Percentiles rank a stretch among this genome's conserved stretches.
Conservation (phyloP, 1,140 invertebrate species). For the Phymorhynchus buccinoides region DNA sequence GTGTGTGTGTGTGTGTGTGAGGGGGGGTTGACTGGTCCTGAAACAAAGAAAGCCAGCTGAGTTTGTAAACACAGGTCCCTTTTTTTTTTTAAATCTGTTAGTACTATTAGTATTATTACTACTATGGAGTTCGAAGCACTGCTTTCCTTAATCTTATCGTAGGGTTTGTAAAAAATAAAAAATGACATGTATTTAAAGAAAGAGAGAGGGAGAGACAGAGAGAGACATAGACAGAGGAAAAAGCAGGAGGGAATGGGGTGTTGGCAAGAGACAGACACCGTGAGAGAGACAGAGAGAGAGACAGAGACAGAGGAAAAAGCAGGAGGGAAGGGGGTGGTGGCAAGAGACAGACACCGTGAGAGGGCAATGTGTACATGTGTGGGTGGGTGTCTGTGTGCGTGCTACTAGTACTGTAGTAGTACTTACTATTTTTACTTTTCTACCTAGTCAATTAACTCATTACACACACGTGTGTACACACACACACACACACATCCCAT, state of each 20-base stretch:
- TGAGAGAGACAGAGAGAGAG: background rate
- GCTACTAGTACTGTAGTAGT: background rate
- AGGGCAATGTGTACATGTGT: background rate
- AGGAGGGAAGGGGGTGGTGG: background rate
- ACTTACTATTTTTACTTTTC: background rate
- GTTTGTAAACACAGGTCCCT: background rate
- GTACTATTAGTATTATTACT: background rate
- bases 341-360: background rate
- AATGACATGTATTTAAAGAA: too few relatives aligned
- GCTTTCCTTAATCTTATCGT: too few relatives aligned
- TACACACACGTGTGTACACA: too few relatives aligned
- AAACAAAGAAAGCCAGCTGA: too few relatives aligned
- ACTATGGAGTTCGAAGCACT: too few relatives aligned
- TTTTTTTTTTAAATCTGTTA: background rate
- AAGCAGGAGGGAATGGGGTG: background rate
- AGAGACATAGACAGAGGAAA: background rate
- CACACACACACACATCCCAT: too few relatives aligned
- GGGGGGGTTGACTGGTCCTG: too few relatives aligned
- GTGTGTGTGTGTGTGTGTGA: too few relatives aligned
- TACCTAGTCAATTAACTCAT: background rate
- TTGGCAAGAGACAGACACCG: background rate
- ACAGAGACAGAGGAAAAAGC: background rate
- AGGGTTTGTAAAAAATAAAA: background rate
- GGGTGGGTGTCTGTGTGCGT: background rate
- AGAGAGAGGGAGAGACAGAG: background rate